Evolutionary conservation across 2,113 vertebrate genomes (phyloP), one percentile per base, ranked within the genome.

Genomic region (Monopterus albus): DNA sequence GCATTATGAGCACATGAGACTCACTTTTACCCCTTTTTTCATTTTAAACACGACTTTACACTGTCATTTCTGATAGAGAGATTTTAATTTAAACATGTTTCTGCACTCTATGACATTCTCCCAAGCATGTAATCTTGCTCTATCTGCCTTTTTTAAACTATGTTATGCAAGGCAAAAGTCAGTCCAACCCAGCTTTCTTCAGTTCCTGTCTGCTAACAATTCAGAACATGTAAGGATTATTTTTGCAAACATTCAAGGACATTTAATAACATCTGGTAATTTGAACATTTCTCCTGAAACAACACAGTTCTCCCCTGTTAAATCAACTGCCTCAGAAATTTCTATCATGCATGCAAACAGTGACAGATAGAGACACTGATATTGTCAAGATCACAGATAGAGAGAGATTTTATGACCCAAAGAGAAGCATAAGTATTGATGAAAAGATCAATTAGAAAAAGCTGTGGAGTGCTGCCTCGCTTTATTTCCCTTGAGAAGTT

Each of bases 401-500:
- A n/a, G n/a, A n/a, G n/a, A n/a, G n/a, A n/a, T 71, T 79, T 59
- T 65, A 82, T 69, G 38, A 75, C 61, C 75, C 77, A 58, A 15
- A 69, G 73, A 87, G 80, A 76, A 78, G 59, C 67, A 78, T 83
- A 78, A 80, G 63, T 50, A 45, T 21, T 85, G 80, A 82, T 81
- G 66, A 85, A 74, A 57, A 73, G 52, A 28, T 66, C 42, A 52
- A 72, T 78, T 81, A 69, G 67, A 61, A 69, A 77, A 68, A 81
- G 31, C 43, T 42, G 67, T 46, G 60, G 69, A 77, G 80, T 60
- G 45, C 57, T 57, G 69, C 56, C 61, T 51, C 2, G 2, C 35
- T 1, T 88, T 87, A 90, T 90, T 90, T 88, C 85, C 88, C 85
- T 40, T 14, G 83, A 84, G 83, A 79, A 72, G 77, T 25, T 71